phyloP scores from a whole-genome alignment of 2,888 invertebrate species.

The Pammene aurita region DNA sequence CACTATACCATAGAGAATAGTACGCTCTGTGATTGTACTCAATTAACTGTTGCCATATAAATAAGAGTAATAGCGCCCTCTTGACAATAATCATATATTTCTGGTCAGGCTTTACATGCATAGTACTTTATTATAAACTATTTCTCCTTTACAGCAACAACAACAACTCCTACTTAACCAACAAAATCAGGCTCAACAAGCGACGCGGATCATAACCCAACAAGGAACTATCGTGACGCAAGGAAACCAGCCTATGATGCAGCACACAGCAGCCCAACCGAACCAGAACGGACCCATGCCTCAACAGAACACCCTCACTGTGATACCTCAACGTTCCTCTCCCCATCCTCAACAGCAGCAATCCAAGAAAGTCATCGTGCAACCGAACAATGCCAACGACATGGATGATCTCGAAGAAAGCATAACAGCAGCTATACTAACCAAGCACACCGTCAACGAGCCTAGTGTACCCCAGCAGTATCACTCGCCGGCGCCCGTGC shows the following conservation, averaged over 20 bases:
- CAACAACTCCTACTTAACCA: slow-evolving; percentile 67
- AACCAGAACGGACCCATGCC: slow-evolving; percentile 67
- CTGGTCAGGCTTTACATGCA: no score
- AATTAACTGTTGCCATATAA: no score
- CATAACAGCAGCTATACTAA: slow-evolving; percentile 79
- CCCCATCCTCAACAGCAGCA: slow-evolving; percentile 52
- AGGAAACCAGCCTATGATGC: slow-evolving; percentile 58
- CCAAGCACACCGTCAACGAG: slow-evolving; percentile 67
- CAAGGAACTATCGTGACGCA: slow-evolving; percentile 77
- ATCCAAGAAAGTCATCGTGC: slow-evolving; percentile 72
- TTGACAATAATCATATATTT: no score
- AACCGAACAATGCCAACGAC: slow-evolving; percentile 75
- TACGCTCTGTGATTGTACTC: no score
- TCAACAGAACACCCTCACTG: slow-evolving; percentile 58
- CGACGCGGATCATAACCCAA: slow-evolving; percentile 70
- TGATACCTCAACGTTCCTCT: slow-evolving; percentile 61
- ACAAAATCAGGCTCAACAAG: slow-evolving; percentile 57
- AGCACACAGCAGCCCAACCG: slow-evolving; percentile 59
- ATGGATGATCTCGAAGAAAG: slow-evolving; percentile 82
- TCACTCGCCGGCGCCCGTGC: slow-evolving; percentile 60
- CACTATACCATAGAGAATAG: no score
- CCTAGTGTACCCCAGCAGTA: slow-evolving; percentile 51
- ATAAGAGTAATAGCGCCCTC: no score
- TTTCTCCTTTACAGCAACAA: slow-evolving; percentile 56
- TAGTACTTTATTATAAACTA: no score